Evolutionary conservation across 53 echinoderm and acorn worm genomes (phyloP), one percentile per base, ranked within the genome.

Genomic region (Pentamera pediparva): DNA sequence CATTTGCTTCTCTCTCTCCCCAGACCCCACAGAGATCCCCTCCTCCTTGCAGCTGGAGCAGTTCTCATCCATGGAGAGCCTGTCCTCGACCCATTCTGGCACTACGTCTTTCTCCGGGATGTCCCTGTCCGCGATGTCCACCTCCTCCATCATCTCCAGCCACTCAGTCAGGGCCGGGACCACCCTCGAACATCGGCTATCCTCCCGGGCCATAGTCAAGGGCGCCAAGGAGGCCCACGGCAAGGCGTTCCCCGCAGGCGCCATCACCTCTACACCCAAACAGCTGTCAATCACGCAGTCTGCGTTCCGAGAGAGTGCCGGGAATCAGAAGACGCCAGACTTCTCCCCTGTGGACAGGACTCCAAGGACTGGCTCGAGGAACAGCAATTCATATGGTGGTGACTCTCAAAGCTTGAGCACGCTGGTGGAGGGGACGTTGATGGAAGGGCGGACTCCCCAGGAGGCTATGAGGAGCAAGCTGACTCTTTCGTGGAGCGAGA

Each of bases 51-150:
- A 91, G 9, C 64, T 98, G 61, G 98, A 98, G 72, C 85, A 87
- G 59, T 98, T 91, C 78, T 92, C 98, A 20, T 98, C 98, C 32
- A 91, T 98, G 91, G 98, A 98, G 59, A 98, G 98, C 62, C 82
- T 98, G 20, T 85, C 84, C 38, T 98, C 98, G 4, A 86, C 89
- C 61, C 91, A 92, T 36, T 98, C 98, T 1, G 98, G 98, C 24
- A n/a, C n/a, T n/a, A 86, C 91, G 28, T 88, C 88, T 0, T 85
- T 92, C 70, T 98, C 98, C 5, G 94, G 94, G 25, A 89, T 91
- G 85, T 98, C 98, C 5, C 76, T 91, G 26, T 88, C 91, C 29
- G 91, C 98, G 37, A 78, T 96, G 85, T 96, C 96, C 0, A 81
- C 86, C 17, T 75, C 83, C 0, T 98, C 98, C 73, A 83, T 98